Base-by-base conservation (phyloP, 2,797 vertebrate genomes). In the Thaleichthys pacificus region DNA sequence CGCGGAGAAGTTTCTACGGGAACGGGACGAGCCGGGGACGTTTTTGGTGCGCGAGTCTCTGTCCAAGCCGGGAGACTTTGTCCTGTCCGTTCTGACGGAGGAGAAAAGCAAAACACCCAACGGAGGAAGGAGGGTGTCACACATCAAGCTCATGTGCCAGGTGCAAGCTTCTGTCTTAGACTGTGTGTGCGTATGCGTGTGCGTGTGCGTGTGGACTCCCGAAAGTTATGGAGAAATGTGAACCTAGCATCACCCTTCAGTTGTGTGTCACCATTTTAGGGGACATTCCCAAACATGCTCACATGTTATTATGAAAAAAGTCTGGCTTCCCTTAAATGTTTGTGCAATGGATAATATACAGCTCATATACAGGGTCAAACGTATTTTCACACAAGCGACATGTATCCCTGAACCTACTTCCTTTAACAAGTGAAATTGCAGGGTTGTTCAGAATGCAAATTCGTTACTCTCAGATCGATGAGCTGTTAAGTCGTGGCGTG, bases 11-110 rank as follows among this genome's bases (percentile, higher is more conserved):
- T 84, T 98, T 77, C 94, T 99, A 19, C 88, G 90, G 71, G 85
- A 85, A 61, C 93, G 95, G 73, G 92, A 95, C 0, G 94, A 93
- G n/a, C 84, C 95, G 0, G 96, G 96, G 79, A 97, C 95, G 0
- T 99, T 97, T 83, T 92, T 99, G 76, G 96, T 99, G 78, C 91
- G 97, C 19, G 97, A 98, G 89, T 99, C 97, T 7, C 93, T 98
- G 83, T 99, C 97, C 83, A 97, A 97, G 78, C 97, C 97, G 0
- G 97, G 97, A 35, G 96, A 98, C 82, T 99, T 96, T 54, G 97
- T 99, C 61, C 89, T 99, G 78, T 98, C 97, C 0, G 94, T 92
- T 24, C 93, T 97, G 77, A 99, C 94, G 0, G 92, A 96, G 14
- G 93, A 96, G 78, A 86, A 3, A 58, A 86, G 60, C 75, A 96